Evolutionary conservation across 2,113 vertebrate species (phyloP).

Genomic region (Dicaeum eximium): DNA sequence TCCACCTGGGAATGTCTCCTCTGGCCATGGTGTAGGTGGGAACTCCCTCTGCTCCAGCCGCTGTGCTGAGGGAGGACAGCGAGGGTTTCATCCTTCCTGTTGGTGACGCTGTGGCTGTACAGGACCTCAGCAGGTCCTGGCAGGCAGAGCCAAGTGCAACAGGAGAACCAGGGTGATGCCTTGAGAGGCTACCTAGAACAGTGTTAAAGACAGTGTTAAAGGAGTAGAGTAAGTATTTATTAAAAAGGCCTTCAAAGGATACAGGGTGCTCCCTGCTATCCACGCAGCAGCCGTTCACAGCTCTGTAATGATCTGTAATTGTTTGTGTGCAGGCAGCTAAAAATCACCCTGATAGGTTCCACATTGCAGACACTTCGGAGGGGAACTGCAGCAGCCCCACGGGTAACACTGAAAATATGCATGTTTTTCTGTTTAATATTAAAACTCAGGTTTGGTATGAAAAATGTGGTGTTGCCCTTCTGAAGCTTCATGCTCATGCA

Average conservation of each 20-base stretch:
- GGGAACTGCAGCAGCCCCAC: neutral
- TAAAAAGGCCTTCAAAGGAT: neutral
- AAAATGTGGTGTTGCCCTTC: neutral
- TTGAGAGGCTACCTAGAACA: neutral
- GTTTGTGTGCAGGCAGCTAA: slow-evolving; percentile 25
- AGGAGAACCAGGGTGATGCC: neutral
- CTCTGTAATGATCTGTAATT: slow-evolving; percentile 26
- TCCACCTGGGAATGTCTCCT: neutral
- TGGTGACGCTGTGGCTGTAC: neutral
- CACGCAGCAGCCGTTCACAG: neutral
- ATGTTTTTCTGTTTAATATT: neutral
- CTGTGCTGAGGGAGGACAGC: neutral
- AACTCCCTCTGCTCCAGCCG: rapidly evolving
- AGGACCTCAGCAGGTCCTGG: neutral
- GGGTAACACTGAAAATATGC: neutral
- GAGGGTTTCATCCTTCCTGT: rapidly evolving
- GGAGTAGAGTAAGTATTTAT: neutral
- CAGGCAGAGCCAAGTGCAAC: neutral
- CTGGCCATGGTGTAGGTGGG: rapidly evolving
- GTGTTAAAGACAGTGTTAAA: neutral
- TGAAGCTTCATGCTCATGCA: neutral
- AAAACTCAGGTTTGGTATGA: neutral
- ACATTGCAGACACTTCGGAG: neutral
- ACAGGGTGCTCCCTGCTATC: neutral
- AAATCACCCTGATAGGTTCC: slow-evolving; percentile 32